Evolutionary conservation across 2,888 invertebrate species (phyloP).

Genomic region (Schrankia costaestrigalis): DNA sequence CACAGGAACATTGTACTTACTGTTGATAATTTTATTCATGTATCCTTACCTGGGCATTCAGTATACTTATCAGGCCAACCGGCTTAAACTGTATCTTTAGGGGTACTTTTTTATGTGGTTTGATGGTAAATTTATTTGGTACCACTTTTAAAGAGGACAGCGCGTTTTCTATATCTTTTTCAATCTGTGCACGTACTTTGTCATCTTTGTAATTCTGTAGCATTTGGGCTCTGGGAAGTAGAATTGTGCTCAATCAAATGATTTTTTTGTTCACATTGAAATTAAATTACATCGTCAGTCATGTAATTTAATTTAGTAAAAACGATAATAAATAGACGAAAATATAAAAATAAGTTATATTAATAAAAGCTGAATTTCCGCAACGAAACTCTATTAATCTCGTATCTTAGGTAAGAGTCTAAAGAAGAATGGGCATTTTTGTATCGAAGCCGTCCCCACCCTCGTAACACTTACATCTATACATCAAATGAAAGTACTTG

Average conservation of each 20-base stretch:
- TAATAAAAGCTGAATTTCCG: neutral
- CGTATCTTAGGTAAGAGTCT: too few relatives aligned
- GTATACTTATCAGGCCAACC: constrained; percentile 61
- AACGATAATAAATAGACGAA: neutral
- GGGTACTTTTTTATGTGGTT: constrained; percentile 59
- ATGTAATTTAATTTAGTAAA: neutral
- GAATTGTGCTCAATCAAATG: neutral
- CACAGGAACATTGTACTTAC: too few relatives aligned
- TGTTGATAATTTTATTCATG: too few relatives aligned
- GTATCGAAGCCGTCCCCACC: too few relatives aligned
- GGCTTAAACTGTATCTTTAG: constrained; percentile 72
- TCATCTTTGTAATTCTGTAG: constrained; percentile 57
- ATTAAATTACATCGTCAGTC: too few relatives aligned
- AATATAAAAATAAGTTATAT: neutral
- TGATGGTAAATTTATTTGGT: constrained; percentile 57
- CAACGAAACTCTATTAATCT: too few relatives aligned
- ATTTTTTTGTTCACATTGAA: too few relatives aligned
- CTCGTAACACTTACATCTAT: too few relatives aligned
- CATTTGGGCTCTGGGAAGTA: constrained; percentile 52
- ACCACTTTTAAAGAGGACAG: constrained; percentile 63
- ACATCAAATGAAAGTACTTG: too few relatives aligned
- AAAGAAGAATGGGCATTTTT: too few relatives aligned
- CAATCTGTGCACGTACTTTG: constrained; percentile 56
- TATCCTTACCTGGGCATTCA: constrained; percentile 59
- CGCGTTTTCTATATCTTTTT: constrained; percentile 62